Evolutionary conservation across 2,113 vertebrate genomes (phyloP), one percentile per base, ranked within the genome.

Genomic region (Phaetusa simplex): DNA sequence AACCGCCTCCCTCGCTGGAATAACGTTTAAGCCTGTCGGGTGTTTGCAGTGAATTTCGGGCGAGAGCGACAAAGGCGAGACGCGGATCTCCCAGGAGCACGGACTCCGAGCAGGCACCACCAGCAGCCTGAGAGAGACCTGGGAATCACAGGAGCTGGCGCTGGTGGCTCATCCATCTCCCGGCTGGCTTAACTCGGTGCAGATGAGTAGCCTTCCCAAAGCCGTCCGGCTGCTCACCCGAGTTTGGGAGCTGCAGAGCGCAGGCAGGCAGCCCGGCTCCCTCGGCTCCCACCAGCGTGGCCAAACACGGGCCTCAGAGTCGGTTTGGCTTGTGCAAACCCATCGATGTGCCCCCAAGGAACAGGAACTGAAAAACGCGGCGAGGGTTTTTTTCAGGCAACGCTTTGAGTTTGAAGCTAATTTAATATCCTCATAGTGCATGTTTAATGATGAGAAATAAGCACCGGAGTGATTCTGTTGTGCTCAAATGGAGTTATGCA

Each of bases 261-360:
- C 30, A 26, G 49, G 55, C 26, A 26, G 53, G 24, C 43, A 69
- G 53, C 43, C 9, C 18, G 7, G 61, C 49, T 90, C 9, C 4
- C 26, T 27, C 3, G 1, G 34, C 81, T 91, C 61, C 62, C 53
- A 8, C 49, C 59, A 43, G n/a, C 0, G 1, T 29, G 23, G 58
- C 74, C 53, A 11, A 73, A 53, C 0, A 0, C 0, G 0, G 3
- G 34, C n/a, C 62, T 64, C 43, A 11, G 43, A 65, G 55, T 64
- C 59, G 34, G 55, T 29, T 81, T 0, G 0, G 22, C 62, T 83
- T 55, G 21, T 62, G 32, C 62, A 90, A 91, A 72, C 34, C 14
- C 58, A 50, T 2, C 74, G 72, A 73, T 2, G 0, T 34, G 50
- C 32, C 85, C 55, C 17, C 0, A 80, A 82, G 85, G 76, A 55